Percentiles rank a stretch among this genome's conserved stretches.
Evolutionary conservation across 2,888 invertebrate species (phyloP).

Genomic region (Taenaris catops): DNA sequence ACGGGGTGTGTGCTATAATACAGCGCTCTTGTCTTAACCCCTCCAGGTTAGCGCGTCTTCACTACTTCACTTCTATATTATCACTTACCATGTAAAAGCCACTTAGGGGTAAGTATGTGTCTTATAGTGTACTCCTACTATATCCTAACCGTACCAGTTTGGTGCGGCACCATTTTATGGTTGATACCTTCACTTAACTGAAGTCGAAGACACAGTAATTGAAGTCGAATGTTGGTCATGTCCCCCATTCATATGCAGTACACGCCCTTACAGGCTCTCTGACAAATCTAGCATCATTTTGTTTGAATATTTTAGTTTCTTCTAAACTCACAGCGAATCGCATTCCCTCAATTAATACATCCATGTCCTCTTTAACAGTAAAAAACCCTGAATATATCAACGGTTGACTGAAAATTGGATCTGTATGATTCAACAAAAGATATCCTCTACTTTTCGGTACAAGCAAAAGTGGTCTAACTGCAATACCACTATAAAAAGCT

Average conservation of each 20-base stretch:
- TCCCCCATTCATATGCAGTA: constrained; percentile 73
- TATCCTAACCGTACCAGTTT: no score
- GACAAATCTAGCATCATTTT: constrained; percentile 76
- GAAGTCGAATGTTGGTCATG: no score
- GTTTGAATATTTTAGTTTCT: constrained; percentile 78
- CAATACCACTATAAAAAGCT: constrained; percentile 82
- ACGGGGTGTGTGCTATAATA: no score
- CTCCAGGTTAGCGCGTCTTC: no score
- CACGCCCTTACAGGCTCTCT: constrained; percentile 81
- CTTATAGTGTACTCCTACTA: no score
- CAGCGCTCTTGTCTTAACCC: no score
- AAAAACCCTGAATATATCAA: constrained; percentile 86
- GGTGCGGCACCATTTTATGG: no score
- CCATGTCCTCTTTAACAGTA: constrained; percentile 81
- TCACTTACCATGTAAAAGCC: no score
- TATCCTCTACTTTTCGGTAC: constrained; percentile 83
- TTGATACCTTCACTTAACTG: no score
- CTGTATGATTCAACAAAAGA: constrained; percentile 81
- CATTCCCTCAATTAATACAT: constrained; percentile 80
- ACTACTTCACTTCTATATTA: no score
- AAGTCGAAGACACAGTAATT: no score
- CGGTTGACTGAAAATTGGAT: constrained; percentile 86
- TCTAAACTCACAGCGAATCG: constrained; percentile 80
- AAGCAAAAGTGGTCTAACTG: constrained; percentile 81
- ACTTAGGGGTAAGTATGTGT: no score